Conservation (phyloP, 2,797 vertebrate species). For the Chrosomus eos region DNA sequence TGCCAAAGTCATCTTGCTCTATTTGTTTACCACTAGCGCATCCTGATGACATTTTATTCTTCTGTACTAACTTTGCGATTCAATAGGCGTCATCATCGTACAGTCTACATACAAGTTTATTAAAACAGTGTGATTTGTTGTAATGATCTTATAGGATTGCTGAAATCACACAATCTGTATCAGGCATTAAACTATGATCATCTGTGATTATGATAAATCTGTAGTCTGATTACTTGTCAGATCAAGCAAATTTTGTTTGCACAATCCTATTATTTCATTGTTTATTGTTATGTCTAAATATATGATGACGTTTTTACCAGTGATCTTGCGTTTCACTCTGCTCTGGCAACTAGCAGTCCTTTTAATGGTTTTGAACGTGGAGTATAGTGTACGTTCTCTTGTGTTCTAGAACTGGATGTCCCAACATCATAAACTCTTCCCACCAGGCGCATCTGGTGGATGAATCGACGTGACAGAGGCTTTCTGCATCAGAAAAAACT, state of each 20-base stretch:
- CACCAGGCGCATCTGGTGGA: conserved; percentile 74
- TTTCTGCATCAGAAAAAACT: conserved; percentile 39
- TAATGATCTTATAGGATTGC: too few relatives aligned
- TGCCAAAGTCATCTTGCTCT: too few relatives aligned
- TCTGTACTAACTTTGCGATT: too few relatives aligned
- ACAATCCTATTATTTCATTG: background rate
- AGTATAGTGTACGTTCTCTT: conserved; percentile 59
- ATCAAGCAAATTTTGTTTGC: background rate
- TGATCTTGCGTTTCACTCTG: background rate
- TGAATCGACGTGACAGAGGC: conserved; percentile 65
- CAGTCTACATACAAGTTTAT: too few relatives aligned
- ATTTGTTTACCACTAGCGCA: too few relatives aligned
- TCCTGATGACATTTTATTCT: too few relatives aligned
- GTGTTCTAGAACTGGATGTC: conserved; percentile 69
- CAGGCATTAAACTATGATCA: background rate
- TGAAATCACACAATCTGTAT: too few relatives aligned
- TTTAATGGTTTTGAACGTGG: conserved; percentile 53
- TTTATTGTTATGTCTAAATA: conserved; percentile 6
- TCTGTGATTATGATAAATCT: background rate
- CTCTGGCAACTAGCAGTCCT: conserved; percentile 15
- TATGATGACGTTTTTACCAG: background rate
- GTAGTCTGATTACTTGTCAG: background rate
- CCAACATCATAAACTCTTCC: conserved; percentile 64
- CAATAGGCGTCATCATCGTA: too few relatives aligned
- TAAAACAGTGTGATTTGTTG: too few relatives aligned